Base-by-base conservation (phyloP, 1,140 invertebrate genomes). In the Hydropsyche tenuis region DNA sequence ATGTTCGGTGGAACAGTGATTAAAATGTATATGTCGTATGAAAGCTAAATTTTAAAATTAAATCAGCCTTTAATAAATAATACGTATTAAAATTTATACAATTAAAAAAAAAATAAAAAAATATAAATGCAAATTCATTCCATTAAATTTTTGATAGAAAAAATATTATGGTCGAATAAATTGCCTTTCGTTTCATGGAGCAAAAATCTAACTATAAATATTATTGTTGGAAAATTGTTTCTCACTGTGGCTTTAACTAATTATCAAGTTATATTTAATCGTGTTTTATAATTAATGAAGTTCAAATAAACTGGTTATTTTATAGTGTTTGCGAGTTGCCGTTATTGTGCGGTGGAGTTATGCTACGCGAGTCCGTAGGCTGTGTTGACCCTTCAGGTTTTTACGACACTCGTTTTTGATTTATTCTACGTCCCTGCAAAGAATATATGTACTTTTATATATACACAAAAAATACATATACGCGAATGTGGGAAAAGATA, bases 341-440 rank as follows among this genome's bases (percentile, higher is more conserved):
- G 11, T 60, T 60, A 20, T 60, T 25, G 20, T 25, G 14, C 16
- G 14, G 48, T 20, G 48, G 60, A 27, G 63, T 65, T 65, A 43
- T 68, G 65, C 65, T 51, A 51, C 69, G 9, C 42, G 18, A 63
- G 42, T 63, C 42, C 53, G 18, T 53, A 63, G 42, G 11, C 63
- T 25, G 71, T 66, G 71, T 73, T 73, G 71, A 73, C 71, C 71
- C 56, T 64, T 73, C 71, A 65, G 60, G 60, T 73, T 73, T 73
- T 73, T 73, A 73, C 71, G 71, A 53, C 71, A 64, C 71, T 73
- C 71, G 46, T 65, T 65, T 72, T 73, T 73, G 71, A 73, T 73
- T 73, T 65, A 73, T 73, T 37, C 62, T 37, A 20, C 48, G 71
- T 23, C 62, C n/a, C 43, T 73, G 71, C 71, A 73, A 65, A 62